Percentiles rank a stretch among this genome's conserved stretches.
Evolutionary conservation across 2,797 vertebrate genomes (phyloP).

Genomic region (Pristis pectinata): DNA sequence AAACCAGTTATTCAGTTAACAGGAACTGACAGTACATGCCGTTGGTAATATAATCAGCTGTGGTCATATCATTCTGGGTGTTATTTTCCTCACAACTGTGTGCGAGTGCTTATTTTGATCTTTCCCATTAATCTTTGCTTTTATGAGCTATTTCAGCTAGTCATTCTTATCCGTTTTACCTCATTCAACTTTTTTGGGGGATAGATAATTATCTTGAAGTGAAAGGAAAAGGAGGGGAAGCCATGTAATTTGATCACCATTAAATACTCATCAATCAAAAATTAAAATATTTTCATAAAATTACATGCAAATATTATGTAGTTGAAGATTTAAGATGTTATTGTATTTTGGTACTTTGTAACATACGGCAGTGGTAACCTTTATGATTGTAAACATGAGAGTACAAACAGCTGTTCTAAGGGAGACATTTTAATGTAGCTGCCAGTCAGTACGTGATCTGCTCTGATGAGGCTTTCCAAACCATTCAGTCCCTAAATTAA

Average conservation of each 20-base stretch:
- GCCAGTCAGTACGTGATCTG: constrained; percentile 30
- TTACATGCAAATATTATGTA: constrained; percentile 19
- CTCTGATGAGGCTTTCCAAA: constrained; percentile 11
- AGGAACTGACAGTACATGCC: not conserved
- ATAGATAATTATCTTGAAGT: not conserved
- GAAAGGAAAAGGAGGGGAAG: constrained; percentile 4
- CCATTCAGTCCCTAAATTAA: constrained; percentile 32
- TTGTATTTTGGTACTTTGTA: constrained; percentile 29
- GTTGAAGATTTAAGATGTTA: constrained; percentile 27
- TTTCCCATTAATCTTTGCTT: constrained; percentile 10
- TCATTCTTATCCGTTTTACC: constrained; percentile 2
- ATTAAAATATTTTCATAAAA: constrained; percentile 22
- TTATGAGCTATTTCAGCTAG: constrained; percentile 2
- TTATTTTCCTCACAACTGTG: not conserved
- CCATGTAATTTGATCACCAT: not conserved
- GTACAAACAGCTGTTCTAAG: constrained; percentile 34
- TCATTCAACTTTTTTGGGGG: constrained; percentile 16
- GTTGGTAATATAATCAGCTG: not conserved
- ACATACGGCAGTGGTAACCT: constrained; percentile 22
- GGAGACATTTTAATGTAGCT: constrained; percentile 28
- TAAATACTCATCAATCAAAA: constrained; percentile 15
- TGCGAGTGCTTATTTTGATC: constrained; percentile 9
- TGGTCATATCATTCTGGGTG: constrained; percentile 1
- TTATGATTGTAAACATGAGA: constrained; percentile 37
- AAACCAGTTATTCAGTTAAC: constrained; percentile 4